A percentile compares a stretch with the other conserved stretches of the same genome.
Evolutionary conservation across 37 sponge, comb jelly and placozoan genomes (phyloP).

Genomic region (Aplysina aerophoba): DNA sequence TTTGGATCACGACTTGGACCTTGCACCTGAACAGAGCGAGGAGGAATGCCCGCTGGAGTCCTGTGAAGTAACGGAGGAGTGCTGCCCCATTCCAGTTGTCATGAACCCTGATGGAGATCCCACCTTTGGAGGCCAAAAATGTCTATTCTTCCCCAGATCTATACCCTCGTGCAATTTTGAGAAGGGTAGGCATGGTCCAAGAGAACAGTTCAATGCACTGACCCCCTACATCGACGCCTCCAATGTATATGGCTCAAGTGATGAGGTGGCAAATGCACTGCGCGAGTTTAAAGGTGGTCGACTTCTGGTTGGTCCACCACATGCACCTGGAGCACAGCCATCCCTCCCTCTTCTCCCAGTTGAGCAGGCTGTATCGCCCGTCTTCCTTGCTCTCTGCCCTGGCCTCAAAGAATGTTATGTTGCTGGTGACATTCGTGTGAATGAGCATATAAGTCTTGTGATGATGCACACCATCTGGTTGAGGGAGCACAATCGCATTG

Average conservation of each 20-base stretch:
- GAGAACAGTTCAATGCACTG: slow-evolving; percentile 72
- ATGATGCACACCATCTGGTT: slow-evolving; percentile 97
- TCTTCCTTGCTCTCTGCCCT: background rate
- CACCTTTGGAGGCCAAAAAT: slow-evolving; percentile 11
- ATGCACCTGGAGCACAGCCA: slow-evolving; percentile 18
- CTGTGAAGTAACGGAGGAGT: slow-evolving; percentile 44
- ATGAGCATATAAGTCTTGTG: slow-evolving; percentile 33
- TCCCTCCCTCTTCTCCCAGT: background rate
- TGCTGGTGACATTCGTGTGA: background rate
- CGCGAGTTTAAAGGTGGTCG: slow-evolving; percentile 46
- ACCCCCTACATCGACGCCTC: slow-evolving; percentile 73
- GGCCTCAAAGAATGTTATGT: background rate
- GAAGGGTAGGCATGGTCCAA: background rate
- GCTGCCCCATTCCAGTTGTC: slow-evolving; percentile 53
- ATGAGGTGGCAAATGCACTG: slow-evolving; percentile 27
- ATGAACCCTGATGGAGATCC: slow-evolving; percentile 19
- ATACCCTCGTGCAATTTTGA: background rate
- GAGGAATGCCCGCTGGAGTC: background rate
- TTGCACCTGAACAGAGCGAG: slow-evolving; percentile 35
- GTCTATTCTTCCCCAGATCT: background rate
- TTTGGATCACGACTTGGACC: slow-evolving; percentile 84
- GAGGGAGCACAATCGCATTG: slow-evolving; percentile 96
- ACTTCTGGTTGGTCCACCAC: slow-evolving; percentile 21
- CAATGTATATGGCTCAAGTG: slow-evolving; percentile 68
- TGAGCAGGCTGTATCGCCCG: background rate